Conservation (phyloP, 2,797 vertebrate species). For the Poeciliopsis turneri region DNA sequence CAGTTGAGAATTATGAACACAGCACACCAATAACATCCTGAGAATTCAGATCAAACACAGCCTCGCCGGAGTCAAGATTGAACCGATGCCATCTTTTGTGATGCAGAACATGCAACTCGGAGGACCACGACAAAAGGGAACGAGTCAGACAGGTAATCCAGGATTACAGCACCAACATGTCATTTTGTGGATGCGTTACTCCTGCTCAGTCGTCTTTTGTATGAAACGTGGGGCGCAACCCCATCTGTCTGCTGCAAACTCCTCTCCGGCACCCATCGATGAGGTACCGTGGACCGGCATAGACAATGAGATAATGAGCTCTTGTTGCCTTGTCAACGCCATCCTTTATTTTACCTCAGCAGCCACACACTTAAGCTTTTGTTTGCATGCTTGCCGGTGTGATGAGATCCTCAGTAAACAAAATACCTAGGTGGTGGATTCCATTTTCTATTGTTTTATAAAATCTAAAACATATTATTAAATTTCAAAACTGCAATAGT, state of each 20-base stretch:
- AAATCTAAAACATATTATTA: constrained; percentile 28
- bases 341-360: neutral
- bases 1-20: constrained; percentile 8
- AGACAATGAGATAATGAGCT: constrained; percentile 76
- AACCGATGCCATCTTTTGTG: constrained; percentile 48
- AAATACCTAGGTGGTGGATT: constrained; percentile 38
- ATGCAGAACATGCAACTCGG: constrained; percentile 31
- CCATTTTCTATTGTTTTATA: constrained; percentile 60
- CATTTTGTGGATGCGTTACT: constrained; percentile 56
- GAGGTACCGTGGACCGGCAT: constrained; percentile 71
- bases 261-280: constrained; percentile 61
- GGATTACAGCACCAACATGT: constrained; percentile 69
- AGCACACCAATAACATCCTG: constrained; percentile 22
- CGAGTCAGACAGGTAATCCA: constrained; percentile 71
- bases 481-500: constrained; percentile 8
- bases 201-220: constrained; percentile 40
- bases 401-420: constrained; percentile 65
- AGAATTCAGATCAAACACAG: constrained; percentile 41
- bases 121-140: constrained; percentile 23
- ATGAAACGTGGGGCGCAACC: constrained; percentile 51
- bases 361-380: constrained; percentile 50
- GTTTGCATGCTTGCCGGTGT: constrained; percentile 30
- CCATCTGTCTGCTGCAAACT: constrained; percentile 60
- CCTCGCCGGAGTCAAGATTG: constrained; percentile 14
- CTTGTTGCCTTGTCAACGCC: constrained; percentile 77